Conservation (phyloP, 2,888 invertebrate genomes). For the Plagodis pulveraria region DNA sequence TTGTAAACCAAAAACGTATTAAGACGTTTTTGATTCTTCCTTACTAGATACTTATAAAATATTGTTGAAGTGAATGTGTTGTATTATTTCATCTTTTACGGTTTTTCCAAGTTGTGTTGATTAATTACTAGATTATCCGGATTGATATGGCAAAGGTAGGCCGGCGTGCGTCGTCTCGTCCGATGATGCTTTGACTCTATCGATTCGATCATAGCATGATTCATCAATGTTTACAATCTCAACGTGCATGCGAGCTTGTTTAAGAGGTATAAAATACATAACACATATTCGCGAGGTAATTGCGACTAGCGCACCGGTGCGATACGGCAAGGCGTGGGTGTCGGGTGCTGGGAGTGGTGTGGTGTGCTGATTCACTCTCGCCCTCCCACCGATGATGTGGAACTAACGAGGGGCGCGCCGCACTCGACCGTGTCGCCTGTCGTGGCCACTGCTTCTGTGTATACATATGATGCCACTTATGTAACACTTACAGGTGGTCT, state of each 20-base stretch:
- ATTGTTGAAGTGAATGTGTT: too few relatives aligned
- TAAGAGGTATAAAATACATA: constrained; percentile 13
- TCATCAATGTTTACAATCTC: constrained; percentile 39
- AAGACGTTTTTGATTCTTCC: too few relatives aligned
- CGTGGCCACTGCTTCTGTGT: constrained; percentile 63
- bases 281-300: constrained; percentile 36
- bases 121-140: constrained; percentile 24
- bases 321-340: constrained; percentile 37
- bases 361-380: constrained; percentile 71
- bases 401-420: constrained; percentile 59
- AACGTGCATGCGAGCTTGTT: constrained; percentile 21
- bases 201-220: constrained; percentile 33
- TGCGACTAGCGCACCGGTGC: constrained; percentile 26
- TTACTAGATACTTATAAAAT: too few relatives aligned
- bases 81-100: too few relatives aligned
- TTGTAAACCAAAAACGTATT: too few relatives aligned
- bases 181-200: constrained; percentile 25
- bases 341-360: constrained; percentile 49
- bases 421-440: constrained; percentile 61
- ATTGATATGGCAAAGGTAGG: constrained; percentile 10
- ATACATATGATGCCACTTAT: constrained; percentile 45
- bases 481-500: constrained; percentile 44
- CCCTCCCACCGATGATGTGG: constrained; percentile 65
- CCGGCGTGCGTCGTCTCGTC: constrained; percentile 1
- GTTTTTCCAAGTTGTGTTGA: constrained; percentile 1